Percentiles rank a stretch among this genome's conserved stretches.
These are phyloP conservation scores for Drosophila kuntzei DNA, from an alignment of 2,888 invertebrate genomes.

Conservation along the genomic window DNA sequence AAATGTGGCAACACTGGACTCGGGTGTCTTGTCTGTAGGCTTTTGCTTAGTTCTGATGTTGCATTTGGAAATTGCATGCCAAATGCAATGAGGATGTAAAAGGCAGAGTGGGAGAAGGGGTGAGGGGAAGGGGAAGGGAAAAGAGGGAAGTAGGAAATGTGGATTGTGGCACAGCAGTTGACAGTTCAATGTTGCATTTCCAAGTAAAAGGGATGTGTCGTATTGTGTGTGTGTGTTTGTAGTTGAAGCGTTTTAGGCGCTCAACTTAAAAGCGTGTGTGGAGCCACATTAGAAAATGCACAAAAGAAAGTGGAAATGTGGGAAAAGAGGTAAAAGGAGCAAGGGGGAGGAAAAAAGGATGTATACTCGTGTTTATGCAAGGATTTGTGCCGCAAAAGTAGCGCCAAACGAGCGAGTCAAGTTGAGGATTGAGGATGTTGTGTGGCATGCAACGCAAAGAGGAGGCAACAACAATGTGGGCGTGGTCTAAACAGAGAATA, in stretches of 20 bases:
- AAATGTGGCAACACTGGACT: too few relatives aligned
- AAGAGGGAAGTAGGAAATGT: neutral
- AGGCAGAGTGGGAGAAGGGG: neutral
- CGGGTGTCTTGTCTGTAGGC: constrained; percentile 41
- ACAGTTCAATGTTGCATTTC: constrained; percentile 78
- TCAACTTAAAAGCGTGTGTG: constrained; percentile 58
- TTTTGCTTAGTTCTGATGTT: constrained; percentile 43
- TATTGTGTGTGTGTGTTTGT: constrained; percentile 12
- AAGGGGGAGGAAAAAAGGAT: neutral
- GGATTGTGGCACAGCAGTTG: constrained; percentile 54
- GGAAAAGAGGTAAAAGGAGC: constrained; percentile 6
- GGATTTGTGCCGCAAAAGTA: constrained; percentile 60
- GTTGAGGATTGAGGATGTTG: constrained; percentile 53
- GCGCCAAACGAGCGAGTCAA: constrained; percentile 70
- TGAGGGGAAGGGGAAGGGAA: neutral
- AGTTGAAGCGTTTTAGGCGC: constrained; percentile 70
- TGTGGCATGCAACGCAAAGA: constrained; percentile 13
- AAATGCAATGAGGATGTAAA: constrained; percentile 58
- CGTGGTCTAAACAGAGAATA: neutral
- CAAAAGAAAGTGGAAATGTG: constrained; percentile 49
- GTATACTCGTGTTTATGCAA: constrained; percentile 10
- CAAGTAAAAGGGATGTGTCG: constrained; percentile 51
- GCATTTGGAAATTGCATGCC: constrained; percentile 78
- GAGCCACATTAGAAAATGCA: constrained; percentile 53
- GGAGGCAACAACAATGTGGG: neutral